Evolutionary conservation across 2,797 vertebrate genomes (phyloP), one percentile per base, ranked within the genome.

Genomic region (Discoglossus pictus): DNA sequence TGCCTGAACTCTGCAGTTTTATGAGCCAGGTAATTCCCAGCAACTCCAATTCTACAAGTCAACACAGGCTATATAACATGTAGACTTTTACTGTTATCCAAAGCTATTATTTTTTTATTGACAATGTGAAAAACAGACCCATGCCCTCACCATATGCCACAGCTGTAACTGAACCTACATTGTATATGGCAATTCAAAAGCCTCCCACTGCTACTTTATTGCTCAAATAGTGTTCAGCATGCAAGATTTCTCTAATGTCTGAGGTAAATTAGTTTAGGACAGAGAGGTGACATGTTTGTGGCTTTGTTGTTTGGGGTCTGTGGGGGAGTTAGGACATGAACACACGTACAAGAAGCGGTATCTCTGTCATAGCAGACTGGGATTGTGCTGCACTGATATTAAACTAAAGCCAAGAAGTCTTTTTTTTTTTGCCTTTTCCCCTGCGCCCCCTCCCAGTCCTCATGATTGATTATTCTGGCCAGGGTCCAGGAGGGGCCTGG

Each of bases 11-110:
- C 10, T 46, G 65, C 7, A n/a, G 65, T 17, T 69, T 61, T 55
- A 61, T n/a, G 58, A 47, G 66, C 58, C 66, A 69, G 35, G 20
- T 23, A 16, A 68, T 61, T 61, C 66, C 66, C 66, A 69, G 58
- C 47, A n/a, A 8, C 10, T 44, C 27, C 56, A 11, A 12, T 25
- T 31, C 24, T 38, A 46, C 27, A 38, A 46, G 56, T 17, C 54
- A 4, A 4, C 8, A 48, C 38, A 23, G 65, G 47, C 38, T 43
- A 53, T 68, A 61, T 52, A 53, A 61, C 47, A 60, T 46, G 27
- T 25, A 18, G 39, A 53, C 55, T 61, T 68, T 61, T 61, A 61
- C 42, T 68, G 38, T 17, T 34, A 60, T 61, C 56, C 20, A 15
- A 44, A 36, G 47, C n/a, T 50, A 52, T 59, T 60, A 6, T 11